A percentile compares a stretch with the other conserved stretches of the same genome.
These are phyloP conservation scores for Lamellibrachia satsuma DNA, from an alignment of 2,888 invertebrate genomes.

Conservation along the genomic window DNA sequence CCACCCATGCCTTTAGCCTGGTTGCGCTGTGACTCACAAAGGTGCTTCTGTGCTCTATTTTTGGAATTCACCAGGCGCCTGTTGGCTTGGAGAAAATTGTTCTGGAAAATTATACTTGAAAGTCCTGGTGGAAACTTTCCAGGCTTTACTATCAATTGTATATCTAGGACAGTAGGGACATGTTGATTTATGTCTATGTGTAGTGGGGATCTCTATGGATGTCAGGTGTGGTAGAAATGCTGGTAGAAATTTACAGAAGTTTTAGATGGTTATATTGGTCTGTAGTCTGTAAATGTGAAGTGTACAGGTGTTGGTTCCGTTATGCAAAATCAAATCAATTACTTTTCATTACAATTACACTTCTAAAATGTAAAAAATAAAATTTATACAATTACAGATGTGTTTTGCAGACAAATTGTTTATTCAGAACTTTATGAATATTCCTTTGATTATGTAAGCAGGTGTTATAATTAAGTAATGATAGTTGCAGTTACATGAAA, in stretches of 20 bases:
- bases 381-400: no score
- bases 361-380: no score
- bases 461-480: no score
- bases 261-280: neutral
- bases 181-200: neutral
- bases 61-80: neutral
- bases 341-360: no score
- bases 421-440: no score
- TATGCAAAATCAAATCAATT: no score
- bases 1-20: neutral
- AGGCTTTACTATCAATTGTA: neutral
- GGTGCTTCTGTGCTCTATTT: neutral
- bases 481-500: no score
- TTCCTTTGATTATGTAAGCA: no score
- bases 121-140: neutral
- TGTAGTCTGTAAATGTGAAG: neutral
- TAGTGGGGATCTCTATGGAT: no score
- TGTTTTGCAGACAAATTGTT: no score
- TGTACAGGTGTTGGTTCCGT: no score
- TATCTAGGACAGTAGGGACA: neutral
- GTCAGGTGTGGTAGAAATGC: no score
- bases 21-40: neutral
- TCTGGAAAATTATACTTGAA: neutral
- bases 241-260: neutral
- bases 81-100: neutral